Conservation (phyloP, 2,888 invertebrate species). For the Palloptera scutellata region DNA sequence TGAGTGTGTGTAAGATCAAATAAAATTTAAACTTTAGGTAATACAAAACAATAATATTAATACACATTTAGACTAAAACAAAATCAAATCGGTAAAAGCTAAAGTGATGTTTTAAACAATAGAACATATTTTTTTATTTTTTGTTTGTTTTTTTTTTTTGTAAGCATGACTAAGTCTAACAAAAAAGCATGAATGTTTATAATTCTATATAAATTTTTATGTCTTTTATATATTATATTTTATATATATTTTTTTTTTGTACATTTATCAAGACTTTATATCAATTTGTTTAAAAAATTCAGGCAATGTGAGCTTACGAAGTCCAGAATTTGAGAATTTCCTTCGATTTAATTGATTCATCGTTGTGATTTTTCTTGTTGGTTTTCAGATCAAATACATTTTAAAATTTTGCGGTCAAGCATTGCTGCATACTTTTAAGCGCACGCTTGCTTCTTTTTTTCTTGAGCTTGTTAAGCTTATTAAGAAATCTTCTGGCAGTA, state of each 20-base stretch:
- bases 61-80: background rate
- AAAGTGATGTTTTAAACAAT: background rate
- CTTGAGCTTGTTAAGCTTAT: conserved; percentile 54
- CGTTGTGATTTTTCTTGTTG: conserved; percentile 11
- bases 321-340: conserved; percentile 45
- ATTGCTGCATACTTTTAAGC: conserved; percentile 6
- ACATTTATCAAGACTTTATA: conserved; percentile 37
- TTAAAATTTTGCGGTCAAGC: background rate
- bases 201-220: background rate
- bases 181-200: background rate
- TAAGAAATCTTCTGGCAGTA: conserved; percentile 65
- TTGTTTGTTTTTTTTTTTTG: background rate
- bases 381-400: conserved; percentile 28
- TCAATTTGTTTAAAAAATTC: background rate
- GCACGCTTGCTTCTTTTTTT: conserved; percentile 21
- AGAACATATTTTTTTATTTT: too few relatives aligned
- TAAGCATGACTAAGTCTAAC: background rate
- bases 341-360: conserved; percentile 28
- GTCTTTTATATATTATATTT: background rate
- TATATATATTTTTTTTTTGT: conserved; percentile 21
- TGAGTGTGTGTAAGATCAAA: conserved; percentile 30
- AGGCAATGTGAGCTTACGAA: conserved; percentile 28
- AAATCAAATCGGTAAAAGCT: background rate
- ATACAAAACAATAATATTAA: background rate
- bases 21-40: background rate